Percentiles rank a stretch among this genome's conserved stretches.
Evolutionary conservation across 1,140 invertebrate genomes (phyloP).

Genomic region (Helicoverpa zea): DNA sequence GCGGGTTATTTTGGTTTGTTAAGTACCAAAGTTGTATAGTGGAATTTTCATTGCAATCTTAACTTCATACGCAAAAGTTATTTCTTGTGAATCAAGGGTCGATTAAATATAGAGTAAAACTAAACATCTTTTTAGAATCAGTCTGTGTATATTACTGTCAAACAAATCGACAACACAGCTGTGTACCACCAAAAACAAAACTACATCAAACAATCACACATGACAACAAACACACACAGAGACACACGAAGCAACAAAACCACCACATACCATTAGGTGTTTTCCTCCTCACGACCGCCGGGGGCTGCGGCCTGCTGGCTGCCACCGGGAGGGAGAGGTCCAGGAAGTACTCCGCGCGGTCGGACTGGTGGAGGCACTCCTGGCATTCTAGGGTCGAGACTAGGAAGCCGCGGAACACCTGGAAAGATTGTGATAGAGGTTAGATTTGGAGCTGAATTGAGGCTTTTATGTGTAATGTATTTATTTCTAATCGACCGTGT

Average conservation of each 20-base stretch:
- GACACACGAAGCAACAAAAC: neutral
- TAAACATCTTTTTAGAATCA: neutral
- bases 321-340: conserved; percentile 97
- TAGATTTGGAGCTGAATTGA: neutral
- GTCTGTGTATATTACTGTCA: neutral
- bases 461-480: too few relatives aligned
- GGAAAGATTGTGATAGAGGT: neutral
- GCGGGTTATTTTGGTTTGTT: too few relatives aligned
- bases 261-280: conserved; percentile 77
- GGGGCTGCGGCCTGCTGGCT: conserved; percentile 90
- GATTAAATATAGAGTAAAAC: too few relatives aligned
- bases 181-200: neutral
- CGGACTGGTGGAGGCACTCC: conserved; percentile 94
- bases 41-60: too few relatives aligned
- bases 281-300: conserved; percentile 86
- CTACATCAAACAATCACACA: neutral
- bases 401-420: conserved; percentile 95
- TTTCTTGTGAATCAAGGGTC: too few relatives aligned
- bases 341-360: conserved; percentile 96
- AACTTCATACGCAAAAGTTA: too few relatives aligned
- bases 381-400: conserved; percentile 96
- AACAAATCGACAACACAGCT: neutral
- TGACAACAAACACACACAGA: neutral
- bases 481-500: too few relatives aligned
- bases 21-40: too few relatives aligned